Conservation (phyloP, 2,113 vertebrate species). For the Elaphurus davidianus region DNA sequence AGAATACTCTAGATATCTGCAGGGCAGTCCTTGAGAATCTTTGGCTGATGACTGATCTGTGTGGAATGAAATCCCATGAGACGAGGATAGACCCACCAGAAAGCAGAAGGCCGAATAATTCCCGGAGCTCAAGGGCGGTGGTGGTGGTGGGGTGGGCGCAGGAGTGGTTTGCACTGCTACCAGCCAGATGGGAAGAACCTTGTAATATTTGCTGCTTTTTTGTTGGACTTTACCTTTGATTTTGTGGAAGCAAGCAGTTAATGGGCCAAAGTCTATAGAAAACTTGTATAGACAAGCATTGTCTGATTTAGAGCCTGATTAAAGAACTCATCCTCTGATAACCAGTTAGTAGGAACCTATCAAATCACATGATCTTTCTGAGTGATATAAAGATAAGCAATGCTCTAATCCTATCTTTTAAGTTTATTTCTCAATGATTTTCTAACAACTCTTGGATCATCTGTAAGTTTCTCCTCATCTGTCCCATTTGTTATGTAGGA, state of each 20-base stretch:
- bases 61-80: neutral
- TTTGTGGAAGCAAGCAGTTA: neutral
- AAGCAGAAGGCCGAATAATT: neutral
- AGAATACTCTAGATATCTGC: neutral
- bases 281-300: neutral
- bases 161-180: neutral
- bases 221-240: neutral
- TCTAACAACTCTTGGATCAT: neutral
- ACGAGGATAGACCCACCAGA: neutral
- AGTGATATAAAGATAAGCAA: neutral
- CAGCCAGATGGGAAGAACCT: neutral
- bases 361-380: neutral
- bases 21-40: neutral
- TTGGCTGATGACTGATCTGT: neutral
- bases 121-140: neutral
- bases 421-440: neutral
- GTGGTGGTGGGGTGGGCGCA: neutral
- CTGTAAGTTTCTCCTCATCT: neutral
- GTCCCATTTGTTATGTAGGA: neutral
- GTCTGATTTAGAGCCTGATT: neutral
- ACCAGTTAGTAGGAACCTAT: neutral
- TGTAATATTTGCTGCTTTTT: neutral
- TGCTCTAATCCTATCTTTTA: neutral
- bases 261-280: neutral
- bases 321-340: neutral